Percentiles rank a stretch among this genome's conserved stretches.
Conservation (phyloP, 1,140 invertebrate genomes). For the Drosophila asahinai region DNA sequence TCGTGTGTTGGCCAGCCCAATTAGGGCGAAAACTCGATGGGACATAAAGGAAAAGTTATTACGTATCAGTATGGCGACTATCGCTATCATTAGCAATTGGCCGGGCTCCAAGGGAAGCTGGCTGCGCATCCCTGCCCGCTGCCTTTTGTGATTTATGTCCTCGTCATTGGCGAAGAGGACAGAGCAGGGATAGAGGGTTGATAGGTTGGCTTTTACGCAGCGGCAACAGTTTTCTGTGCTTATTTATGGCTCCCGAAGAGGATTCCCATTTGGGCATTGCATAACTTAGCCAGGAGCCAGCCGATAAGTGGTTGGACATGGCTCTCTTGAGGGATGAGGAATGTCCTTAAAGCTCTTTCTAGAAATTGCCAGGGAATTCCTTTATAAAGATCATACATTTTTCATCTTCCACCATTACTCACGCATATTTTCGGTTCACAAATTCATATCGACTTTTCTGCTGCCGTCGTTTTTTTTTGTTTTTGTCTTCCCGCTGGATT, state of each 20-base stretch:
- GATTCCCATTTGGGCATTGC: constrained; percentile 45
- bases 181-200: neutral
- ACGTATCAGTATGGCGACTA: constrained; percentile 18
- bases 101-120: constrained; percentile 12
- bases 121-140: neutral
- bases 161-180: constrained; percentile 21
- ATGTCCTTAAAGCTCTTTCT: constrained; percentile 11
- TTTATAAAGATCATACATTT: constrained; percentile 24
- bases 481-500: constrained; percentile 28
- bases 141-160: constrained; percentile 46
- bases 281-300: constrained; percentile 32
- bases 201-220: constrained; percentile 36
- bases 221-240: constrained; percentile 46
- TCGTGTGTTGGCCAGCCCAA: constrained; percentile 35
- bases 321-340: constrained; percentile 12
- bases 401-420: constrained; percentile 11
- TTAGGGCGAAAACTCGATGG: constrained; percentile 28
- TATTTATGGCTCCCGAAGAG: constrained; percentile 44
- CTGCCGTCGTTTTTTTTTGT: constrained; percentile 24
- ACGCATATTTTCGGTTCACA: constrained; percentile 30
- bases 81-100: constrained; percentile 44
- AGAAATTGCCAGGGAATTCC: constrained; percentile 2
- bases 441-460: constrained; percentile 56
- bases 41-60: constrained; percentile 16
- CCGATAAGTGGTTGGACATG: constrained; percentile 42